These are phyloP conservation scores for Seladonia tumulorum DNA, from an alignment of 2,888 invertebrate genomes.

Conservation along the genomic window DNA sequence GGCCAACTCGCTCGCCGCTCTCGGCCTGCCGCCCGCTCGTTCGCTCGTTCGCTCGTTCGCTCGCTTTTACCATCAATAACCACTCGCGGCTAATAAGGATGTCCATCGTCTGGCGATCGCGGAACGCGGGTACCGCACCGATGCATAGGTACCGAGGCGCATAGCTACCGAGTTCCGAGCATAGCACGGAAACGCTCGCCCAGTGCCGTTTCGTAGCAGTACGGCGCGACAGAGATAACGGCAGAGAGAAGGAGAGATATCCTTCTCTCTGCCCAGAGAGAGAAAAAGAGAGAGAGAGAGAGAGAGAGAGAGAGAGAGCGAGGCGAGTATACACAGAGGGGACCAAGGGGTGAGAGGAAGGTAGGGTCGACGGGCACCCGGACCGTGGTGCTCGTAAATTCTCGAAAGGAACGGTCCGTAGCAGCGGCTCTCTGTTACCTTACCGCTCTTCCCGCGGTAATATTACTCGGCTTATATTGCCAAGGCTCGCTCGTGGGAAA, in stretches of 20 bases:
- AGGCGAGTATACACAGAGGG: constrained; percentile 36
- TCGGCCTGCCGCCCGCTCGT: neutral
- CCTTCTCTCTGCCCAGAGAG: neutral
- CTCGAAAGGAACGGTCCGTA: constrained; percentile 74
- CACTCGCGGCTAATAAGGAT: constrained; percentile 60
- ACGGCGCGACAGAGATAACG: constrained; percentile 29
- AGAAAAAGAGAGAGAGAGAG: neutral
- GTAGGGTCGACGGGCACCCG: constrained; percentile 65
- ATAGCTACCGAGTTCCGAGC: constrained; percentile 57
- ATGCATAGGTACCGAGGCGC: constrained; percentile 41
- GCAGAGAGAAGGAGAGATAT: neutral
- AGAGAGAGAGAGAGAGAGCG: neutral
- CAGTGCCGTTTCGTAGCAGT: constrained; percentile 57
- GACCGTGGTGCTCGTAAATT: constrained; percentile 74
- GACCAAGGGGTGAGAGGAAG: constrained; percentile 39
- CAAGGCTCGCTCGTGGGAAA: constrained; percentile 62
- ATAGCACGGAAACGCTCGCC: constrained; percentile 67
- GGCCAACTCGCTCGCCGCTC: neutral
- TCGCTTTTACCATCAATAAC: constrained; percentile 51
- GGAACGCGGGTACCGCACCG: constrained; percentile 32
- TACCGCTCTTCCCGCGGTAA: constrained; percentile 74
- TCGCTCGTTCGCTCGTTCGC: neutral
- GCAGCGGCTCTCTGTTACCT: constrained; percentile 74
- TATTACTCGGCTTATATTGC: constrained; percentile 75
- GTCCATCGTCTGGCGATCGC: constrained; percentile 61